Conservation (phyloP, 2,113 vertebrate genomes). For the Drymodes brunneopygia region DNA sequence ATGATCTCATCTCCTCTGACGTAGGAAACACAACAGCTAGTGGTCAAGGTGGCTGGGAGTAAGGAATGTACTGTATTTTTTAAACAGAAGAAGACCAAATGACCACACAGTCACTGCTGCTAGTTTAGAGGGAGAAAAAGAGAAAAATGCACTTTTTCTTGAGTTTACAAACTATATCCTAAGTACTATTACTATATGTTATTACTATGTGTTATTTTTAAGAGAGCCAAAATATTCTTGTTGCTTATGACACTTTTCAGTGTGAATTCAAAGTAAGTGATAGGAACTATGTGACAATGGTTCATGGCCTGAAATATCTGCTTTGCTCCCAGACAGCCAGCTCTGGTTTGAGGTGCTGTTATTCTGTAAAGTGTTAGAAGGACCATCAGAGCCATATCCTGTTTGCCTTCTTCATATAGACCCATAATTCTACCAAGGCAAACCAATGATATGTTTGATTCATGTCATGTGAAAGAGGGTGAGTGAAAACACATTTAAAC, state of each 20-base stretch:
- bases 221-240: neutral
- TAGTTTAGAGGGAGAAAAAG: neutral
- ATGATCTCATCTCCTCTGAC: slow-evolving; percentile 36
- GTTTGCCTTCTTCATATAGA: neutral
- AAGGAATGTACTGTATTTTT: slow-evolving; percentile 26
- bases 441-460: neutral
- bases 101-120: neutral
- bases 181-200: neutral
- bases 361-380: neutral
- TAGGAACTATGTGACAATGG: neutral
- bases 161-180: neutral
- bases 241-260: neutral
- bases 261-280: neutral
- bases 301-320: neutral
- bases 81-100: neutral
- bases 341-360: neutral
- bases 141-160: neutral
- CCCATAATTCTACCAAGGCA: neutral
- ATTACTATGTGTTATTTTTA: neutral
- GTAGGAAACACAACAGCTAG: neutral
- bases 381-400: neutral
- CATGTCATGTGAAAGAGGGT: neutral
- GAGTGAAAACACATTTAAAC: neutral
- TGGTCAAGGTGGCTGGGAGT: slow-evolving; percentile 21
- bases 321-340: neutral